Base-by-base conservation (phyloP, 2,888 invertebrate genomes). In the Coecobrya sp. region DNA sequence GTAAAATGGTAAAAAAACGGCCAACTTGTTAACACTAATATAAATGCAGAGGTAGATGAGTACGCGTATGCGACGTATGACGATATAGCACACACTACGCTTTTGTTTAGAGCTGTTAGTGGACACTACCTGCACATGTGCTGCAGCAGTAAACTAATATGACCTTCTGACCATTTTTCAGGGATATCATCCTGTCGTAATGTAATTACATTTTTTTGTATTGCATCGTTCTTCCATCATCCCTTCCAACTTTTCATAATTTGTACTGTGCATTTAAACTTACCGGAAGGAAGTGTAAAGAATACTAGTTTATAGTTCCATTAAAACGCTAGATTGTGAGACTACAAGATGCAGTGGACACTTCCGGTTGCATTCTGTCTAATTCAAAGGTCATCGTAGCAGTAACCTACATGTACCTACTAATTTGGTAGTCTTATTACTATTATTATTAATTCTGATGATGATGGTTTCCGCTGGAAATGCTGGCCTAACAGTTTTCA, bases 141-240 rank as follows among this genome's bases (percentile, higher is more conserved):
- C 27, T n/a, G 22, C 25, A 68, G 68, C 8, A 16, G 70, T 49
- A 49, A 76, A 42, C 76, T 16, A 76, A 45, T 13, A 49, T 22
- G 76, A 76, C 76, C 76, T 42, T 76, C 76, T 45, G 25, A 42
- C 49, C 22, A 42, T 76, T 42, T 36, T 49, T 76, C 76, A 76
- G 76, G 76, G 76, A 76, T 76, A 76, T 76, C 76, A 49, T 76
- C 45, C n/a, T 73, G 36, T 65, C 25, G 8, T 42, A 73, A 73
- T 73, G 16, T 19, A 25, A 62, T 62, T 27, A 27, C 68, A 27
- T 16, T 68, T n/a, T n/a, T n/a, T 36, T 73, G 1, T 73, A 36
- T 36, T 7, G 22, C 16, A 73, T 19, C 25, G 13, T 11, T 27
- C 25, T 42, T 73, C 19, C 11, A 68, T 10, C 11, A 68, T 10